Evolutionary conservation across 1,140 invertebrate genomes (phyloP), one percentile per base, ranked within the genome.

Genomic region (Drosophila prosaltans): DNA sequence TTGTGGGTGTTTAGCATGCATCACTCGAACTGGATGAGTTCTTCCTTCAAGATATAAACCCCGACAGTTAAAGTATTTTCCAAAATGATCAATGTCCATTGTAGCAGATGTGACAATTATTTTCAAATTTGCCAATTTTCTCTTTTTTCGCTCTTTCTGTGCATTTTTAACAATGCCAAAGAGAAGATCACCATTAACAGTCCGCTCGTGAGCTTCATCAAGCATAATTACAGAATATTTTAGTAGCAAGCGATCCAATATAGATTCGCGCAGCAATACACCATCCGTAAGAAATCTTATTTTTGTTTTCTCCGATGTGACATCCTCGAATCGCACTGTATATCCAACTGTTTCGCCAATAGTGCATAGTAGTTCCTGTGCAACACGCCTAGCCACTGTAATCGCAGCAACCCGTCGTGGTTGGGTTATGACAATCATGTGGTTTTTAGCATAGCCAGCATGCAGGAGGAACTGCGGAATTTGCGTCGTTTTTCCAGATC

Each of bases 201-300:
- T 99, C 48, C 99, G 93, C 93, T 99, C 99, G 92, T 99, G 99
- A 57, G 98, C 98, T 93, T 99, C 99, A 93, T 99, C 99, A 58
- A 99, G 93, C 67, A 99, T 96, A 6, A 99, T 95, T 11, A 97
- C 93, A 11, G 94, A 94, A 91, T 99, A 99, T 57, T 95, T 94
- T 8, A 93, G 94, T 10, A 96, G 78, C 3, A 94, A 88, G 24
- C 94, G 93, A 92, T 97, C 95, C 55, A 90, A 92, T 81, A 98
- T 95, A 0, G 97, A 95, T 93, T 99, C 97, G 51, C 97, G 92
- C 0, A 99, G 92, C 68, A 99, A 92, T 95, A 98, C 98, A 69
- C 98, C 98, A 93, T 99, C 98, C 26, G 98, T 99, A 71, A 98
- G 92, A 92, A 95, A 99, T 81, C 96, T 95, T 8, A 98, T 95